Evolutionary conservation across 2,113 vertebrate genomes (phyloP).

Genomic region (Poecilia latipinna): DNA sequence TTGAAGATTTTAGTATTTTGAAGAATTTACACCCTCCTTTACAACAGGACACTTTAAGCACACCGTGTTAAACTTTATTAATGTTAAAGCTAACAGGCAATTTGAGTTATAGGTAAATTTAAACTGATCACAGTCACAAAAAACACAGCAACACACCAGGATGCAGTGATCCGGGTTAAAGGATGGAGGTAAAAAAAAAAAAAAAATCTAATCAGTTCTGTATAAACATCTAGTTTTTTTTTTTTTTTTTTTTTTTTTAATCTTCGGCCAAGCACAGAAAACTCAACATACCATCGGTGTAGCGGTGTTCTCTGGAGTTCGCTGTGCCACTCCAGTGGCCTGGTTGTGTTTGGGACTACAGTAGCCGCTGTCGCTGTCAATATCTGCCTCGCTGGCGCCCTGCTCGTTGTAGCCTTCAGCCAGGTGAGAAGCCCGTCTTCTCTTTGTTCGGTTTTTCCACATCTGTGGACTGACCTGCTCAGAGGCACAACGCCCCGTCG

Average conservation of each 20-base stretch:
- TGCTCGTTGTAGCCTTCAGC: constrained; percentile 91
- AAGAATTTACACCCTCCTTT: too few species aligned
- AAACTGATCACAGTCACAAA: neutral
- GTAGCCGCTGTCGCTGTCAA: constrained; percentile 98
- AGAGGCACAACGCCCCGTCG: constrained; percentile 85
- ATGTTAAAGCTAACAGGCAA: neutral
- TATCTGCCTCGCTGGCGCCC: constrained; percentile 92
- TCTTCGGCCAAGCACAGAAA: neutral
- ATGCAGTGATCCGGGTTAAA: neutral
- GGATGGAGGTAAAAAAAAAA: neutral
- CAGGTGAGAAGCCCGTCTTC: constrained; percentile 87
- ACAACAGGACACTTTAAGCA: too few species aligned
- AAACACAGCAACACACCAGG: neutral
- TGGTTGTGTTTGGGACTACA: constrained; percentile 97
- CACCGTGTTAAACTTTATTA: neutral
- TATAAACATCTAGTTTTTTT: too few species aligned
- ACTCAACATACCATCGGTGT: constrained; percentile 57
- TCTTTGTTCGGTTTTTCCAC: constrained; percentile 90
- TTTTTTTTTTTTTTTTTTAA: neutral
- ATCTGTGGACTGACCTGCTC: constrained; percentile 83
- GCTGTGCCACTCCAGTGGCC: constrained; percentile 65
- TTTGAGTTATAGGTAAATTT: neutral
- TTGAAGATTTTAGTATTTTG: too few species aligned
- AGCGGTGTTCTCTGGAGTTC: constrained; percentile 75
- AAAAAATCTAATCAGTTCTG: too few species aligned